Percentiles rank a stretch among this genome's conserved stretches.
These are phyloP conservation scores for Copidosoma aretas DNA, from an alignment of 2,888 invertebrate genomes.

Conservation along the genomic window DNA sequence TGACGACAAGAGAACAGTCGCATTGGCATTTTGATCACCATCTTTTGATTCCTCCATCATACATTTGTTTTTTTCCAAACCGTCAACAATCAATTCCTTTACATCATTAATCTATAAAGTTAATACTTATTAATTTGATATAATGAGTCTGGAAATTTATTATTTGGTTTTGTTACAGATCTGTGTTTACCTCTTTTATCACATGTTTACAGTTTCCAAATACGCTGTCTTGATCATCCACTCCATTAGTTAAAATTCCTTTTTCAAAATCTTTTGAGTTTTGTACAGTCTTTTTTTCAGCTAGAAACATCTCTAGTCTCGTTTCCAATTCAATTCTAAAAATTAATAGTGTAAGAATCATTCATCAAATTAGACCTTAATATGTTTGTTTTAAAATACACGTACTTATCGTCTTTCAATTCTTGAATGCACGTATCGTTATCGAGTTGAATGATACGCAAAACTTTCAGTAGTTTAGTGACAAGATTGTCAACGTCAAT, in stretches of 20 bases:
- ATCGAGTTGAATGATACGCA: conserved; percentile 76
- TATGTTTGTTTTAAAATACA: background rate
- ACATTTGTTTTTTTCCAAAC: conserved; percentile 24
- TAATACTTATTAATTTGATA: conserved; percentile 1
- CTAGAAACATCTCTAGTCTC: conserved; percentile 51
- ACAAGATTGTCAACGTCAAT: conserved; percentile 79
- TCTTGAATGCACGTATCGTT: conserved; percentile 73
- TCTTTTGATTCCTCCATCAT: conserved; percentile 31
- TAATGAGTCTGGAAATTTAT: background rate
- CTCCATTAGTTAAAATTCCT: conserved; percentile 48
- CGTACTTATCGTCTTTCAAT: conserved; percentile 71
- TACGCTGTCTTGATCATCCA: conserved; percentile 50
- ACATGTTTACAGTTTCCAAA: conserved; percentile 53
- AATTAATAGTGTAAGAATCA: no score
- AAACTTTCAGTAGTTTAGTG: conserved; percentile 75
- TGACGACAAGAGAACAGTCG: conserved; percentile 45
- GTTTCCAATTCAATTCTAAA: conserved; percentile 56
- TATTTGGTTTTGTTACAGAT: background rate
- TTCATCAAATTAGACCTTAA: background rate
- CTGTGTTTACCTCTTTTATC: conserved; percentile 49
- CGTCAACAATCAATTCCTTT: conserved; percentile 37
- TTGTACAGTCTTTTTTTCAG: conserved; percentile 51
- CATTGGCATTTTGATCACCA: conserved; percentile 49
- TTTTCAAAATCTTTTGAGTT: conserved; percentile 47
- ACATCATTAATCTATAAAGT: conserved; percentile 30